phyloP scores from a whole-genome alignment of 2,797 vertebrate genomes.

The Eurystomus glaucurus region DNA sequence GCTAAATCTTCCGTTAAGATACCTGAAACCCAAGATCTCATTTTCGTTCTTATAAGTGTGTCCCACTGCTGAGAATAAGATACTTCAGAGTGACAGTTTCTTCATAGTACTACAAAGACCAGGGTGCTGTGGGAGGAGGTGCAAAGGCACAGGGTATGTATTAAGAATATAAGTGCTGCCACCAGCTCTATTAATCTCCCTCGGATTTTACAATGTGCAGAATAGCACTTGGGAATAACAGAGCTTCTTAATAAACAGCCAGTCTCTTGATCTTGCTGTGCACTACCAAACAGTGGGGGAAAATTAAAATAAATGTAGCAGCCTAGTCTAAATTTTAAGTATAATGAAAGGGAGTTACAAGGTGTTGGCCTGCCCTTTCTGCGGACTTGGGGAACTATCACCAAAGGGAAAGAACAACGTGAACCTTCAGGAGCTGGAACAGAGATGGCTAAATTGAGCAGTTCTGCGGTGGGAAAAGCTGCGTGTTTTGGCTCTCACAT shows the following conservation, averaged over 20 bases:
- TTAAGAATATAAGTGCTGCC: background rate
- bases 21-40: background rate
- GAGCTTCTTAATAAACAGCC: background rate
- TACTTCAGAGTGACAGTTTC: background rate
- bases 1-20: background rate
- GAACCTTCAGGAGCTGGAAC: background rate
- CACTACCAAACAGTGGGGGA: background rate
- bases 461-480: background rate
- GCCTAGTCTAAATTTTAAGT: fast-evolving
- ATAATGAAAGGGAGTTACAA: fast-evolving
- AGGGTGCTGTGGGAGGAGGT: background rate
- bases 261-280: background rate
- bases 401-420: background rate
- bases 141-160: background rate
- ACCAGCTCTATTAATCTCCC: background rate
- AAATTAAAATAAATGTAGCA: background rate
- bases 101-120: background rate
- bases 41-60: background rate
- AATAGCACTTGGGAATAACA: background rate
- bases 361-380: background rate
- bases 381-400: fast-evolving
- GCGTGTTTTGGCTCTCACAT: background rate
- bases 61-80: background rate
- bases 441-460: fast-evolving
- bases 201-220: background rate